A percentile compares a stretch with the other conserved stretches of the same genome.
These are phyloP conservation scores for Pissodes strobi DNA, from an alignment of 1,140 invertebrate genomes.

Conservation along the genomic window DNA sequence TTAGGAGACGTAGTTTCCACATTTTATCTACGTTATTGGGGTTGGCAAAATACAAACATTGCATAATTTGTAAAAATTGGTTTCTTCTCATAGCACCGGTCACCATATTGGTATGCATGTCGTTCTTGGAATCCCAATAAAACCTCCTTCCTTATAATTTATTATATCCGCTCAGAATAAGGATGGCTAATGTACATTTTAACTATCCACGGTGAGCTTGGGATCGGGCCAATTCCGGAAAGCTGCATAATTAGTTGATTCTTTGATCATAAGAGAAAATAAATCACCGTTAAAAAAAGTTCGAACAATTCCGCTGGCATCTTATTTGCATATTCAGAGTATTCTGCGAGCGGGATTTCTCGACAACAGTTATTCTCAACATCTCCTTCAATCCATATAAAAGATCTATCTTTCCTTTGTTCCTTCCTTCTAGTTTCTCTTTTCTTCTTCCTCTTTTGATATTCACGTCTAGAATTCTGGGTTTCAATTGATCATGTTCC, in stretches of 20 bases:
- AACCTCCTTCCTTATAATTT: slow-evolving; percentile 5
- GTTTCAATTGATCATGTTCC: not conserved
- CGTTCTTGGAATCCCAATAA: slow-evolving; percentile 3
- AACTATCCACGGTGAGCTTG: not conserved
- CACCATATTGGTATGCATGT: slow-evolving; percentile 6
- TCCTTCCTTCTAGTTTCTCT: not conserved
- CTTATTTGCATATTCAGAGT: too few relatives aligned
- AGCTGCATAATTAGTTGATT: too few relatives aligned
- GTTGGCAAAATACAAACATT: not conserved
- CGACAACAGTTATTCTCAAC: not conserved
- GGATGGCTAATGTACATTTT: slow-evolving; percentile 8
- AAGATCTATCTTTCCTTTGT: too few relatives aligned
- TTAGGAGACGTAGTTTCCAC: not conserved
- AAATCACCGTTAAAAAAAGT: slow-evolving; percentile 11
- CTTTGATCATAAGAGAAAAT: too few relatives aligned
- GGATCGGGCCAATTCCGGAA: too few relatives aligned
- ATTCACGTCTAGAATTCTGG: not conserved
- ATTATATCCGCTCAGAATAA: too few relatives aligned
- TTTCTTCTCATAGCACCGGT: slow-evolving; percentile 5
- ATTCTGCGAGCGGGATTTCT: not conserved
- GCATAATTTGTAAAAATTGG: slow-evolving; percentile 1
- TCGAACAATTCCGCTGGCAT: not conserved
- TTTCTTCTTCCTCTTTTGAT: not conserved
- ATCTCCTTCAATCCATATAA: too few relatives aligned
- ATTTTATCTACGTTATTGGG: slow-evolving; percentile 5